These are phyloP conservation scores for Catharus ustulatus DNA, from an alignment of 2,797 vertebrate genomes.

Conservation along the genomic window DNA sequence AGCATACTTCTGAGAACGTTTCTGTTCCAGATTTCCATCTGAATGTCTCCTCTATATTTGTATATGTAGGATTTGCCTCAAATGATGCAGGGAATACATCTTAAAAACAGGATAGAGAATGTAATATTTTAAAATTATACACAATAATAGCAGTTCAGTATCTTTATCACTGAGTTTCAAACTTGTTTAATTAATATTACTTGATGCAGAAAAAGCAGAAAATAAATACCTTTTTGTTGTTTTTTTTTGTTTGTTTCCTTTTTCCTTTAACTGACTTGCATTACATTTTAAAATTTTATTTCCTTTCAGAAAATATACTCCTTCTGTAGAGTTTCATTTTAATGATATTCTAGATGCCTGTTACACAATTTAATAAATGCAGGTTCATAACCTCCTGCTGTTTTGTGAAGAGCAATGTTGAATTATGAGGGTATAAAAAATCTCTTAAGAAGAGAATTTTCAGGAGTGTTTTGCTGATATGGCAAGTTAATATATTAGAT, in stretches of 20 bases:
- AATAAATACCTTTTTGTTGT: rapidly evolving
- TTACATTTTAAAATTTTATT: background rate
- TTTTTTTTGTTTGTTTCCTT: background rate
- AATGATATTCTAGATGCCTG: background rate
- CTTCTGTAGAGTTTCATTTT: background rate
- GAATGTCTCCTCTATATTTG: background rate
- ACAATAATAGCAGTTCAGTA: background rate
- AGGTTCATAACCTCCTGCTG: background rate
- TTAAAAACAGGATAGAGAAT: background rate
- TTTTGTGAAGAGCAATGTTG: background rate
- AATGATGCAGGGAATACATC: background rate
- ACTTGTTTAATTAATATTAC: background rate
- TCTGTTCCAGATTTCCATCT: background rate
- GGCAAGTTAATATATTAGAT: background rate
- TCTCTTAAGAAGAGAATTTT: background rate
- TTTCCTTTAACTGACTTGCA: background rate
- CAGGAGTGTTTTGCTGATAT: background rate
- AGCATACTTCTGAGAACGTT: background rate
- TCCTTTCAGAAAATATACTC: background rate
- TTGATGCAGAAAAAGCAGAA: background rate
- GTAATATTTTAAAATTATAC: background rate
- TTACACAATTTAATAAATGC: background rate
- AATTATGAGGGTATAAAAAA: background rate
- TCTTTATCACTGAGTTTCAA: background rate
- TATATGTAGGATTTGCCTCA: background rate